These are phyloP conservation scores for Pyxicephalus adspersus DNA, from an alignment of 2,113 vertebrate species.

Conservation along the genomic window DNA sequence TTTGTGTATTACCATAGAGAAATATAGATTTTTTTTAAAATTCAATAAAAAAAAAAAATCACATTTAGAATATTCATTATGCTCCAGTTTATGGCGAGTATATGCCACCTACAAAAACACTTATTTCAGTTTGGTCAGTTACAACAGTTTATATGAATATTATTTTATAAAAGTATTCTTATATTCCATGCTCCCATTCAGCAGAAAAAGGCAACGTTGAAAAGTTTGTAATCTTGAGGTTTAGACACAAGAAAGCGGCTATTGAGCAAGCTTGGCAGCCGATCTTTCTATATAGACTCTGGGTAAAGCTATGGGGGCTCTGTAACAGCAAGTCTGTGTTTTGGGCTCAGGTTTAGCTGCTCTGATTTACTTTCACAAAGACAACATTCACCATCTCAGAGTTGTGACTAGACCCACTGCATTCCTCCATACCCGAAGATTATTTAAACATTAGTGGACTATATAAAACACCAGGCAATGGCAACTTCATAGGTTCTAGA, in stretches of 20 bases:
- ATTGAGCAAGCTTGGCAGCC: constrained; percentile 13
- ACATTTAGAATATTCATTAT: too few relatives aligned
- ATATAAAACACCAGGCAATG: not conserved
- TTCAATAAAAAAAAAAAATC: too few relatives aligned
- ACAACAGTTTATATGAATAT: too few relatives aligned
- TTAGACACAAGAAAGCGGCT: not conserved
- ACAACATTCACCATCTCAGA: constrained; percentile 8
- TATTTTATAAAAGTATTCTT: too few relatives aligned
- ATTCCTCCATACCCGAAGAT: not conserved
- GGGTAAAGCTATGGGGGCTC: not conserved
- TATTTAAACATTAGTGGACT: not conserved
- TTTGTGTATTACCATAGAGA: too few relatives aligned
- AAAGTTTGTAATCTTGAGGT: constrained; percentile 4
- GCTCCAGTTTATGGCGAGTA: too few relatives aligned
- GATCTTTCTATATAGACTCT: not conserved
- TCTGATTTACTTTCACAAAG: not conserved
- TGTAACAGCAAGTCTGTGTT: not conserved
- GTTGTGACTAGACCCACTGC: not conserved
- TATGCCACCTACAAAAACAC: too few relatives aligned
- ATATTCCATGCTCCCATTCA: not conserved
- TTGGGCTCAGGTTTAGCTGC: not conserved
- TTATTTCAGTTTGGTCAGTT: too few relatives aligned
- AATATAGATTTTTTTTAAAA: too few relatives aligned
- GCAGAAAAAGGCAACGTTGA: not conserved
- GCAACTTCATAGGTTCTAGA: not conserved